phyloP scores from a whole-genome alignment of 2,888 invertebrate species.

The Digitonthophagus gazella region DNA sequence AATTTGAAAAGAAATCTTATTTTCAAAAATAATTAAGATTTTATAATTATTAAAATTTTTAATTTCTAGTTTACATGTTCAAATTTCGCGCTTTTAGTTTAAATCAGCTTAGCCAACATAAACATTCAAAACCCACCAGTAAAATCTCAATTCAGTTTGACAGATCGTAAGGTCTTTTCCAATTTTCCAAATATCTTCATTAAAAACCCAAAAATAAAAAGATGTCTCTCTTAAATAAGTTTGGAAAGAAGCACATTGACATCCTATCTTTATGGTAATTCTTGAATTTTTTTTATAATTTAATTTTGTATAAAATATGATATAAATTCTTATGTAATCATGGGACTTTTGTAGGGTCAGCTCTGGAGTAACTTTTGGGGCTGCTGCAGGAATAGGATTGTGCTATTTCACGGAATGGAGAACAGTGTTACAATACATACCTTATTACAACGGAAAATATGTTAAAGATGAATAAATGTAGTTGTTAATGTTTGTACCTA shows the following conservation, averaged over 20 bases:
- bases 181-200: background rate
- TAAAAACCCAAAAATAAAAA: constrained; percentile 22
- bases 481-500: constrained; percentile 17
- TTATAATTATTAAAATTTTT: too few species aligned
- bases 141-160: background rate
- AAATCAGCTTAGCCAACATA: too few species aligned
- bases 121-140: too few species aligned
- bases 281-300: constrained; percentile 41
- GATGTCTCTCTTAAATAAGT: constrained; percentile 24
- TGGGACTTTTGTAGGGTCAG: constrained; percentile 53
- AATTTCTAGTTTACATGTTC: too few species aligned
- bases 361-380: constrained; percentile 64
- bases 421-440: constrained; percentile 67
- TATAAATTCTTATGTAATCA: constrained; percentile 38
- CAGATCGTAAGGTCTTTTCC: background rate
- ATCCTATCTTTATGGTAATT: constrained; percentile 54
- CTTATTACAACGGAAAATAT: constrained; percentile 75
- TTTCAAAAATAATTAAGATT: too few species aligned
- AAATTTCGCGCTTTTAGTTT: too few species aligned
- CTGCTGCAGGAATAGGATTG: constrained; percentile 59
- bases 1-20: too few species aligned
- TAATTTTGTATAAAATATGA: constrained; percentile 25
- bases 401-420: constrained; percentile 82
- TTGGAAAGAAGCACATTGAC: constrained; percentile 64
- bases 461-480: constrained; percentile 27